Evolutionary conservation across 2,113 vertebrate genomes (phyloP), one percentile per base, ranked within the genome.

Genomic region (Neofelis nebulosa): DNA sequence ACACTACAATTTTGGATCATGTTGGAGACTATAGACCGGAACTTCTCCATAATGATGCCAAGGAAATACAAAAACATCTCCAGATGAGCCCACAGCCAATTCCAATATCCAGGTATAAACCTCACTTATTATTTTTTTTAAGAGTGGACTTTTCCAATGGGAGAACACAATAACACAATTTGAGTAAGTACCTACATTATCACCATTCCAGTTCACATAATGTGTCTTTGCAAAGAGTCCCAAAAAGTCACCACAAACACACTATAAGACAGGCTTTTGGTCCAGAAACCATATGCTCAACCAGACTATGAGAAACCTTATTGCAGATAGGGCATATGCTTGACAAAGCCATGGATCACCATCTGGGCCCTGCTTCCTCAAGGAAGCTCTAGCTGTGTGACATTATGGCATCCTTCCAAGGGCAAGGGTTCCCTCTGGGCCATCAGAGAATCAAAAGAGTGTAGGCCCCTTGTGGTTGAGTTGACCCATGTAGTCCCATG

Each of bases 301-400:
- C n/a, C 45, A 45, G 18, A 92, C 27, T 21, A 68, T 63, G 76
- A 68, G 93, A 83, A 79, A 31, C 19, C 19, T 55, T 36, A 87
- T 29, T 82, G 10, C 36, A 66, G 52, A 5, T n/a, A 25, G 45
- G 33, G 25, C 83, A 81, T 45, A 80, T 69, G 68, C 52, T 92
- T 80, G 52, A 84, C 61, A 85, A 82, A 76, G 8, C 13, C 25
- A 4, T 2, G 1, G 50, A n/a, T 23, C 27, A 65, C 50, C 80
- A 85, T 48, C 86, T 88, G 79, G 79, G 57, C 38, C n/a, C 78
- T 82, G 33, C 84, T 92, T 95, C 80, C 81, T 97, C 80, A 45
- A 81, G 41, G 66, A 94, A 94, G 55, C 83, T 88, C 57, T 92
- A 96, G 88, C 83, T 92, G 65, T 5, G 33, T 61, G 41, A 52